Evolutionary conservation across 2,797 vertebrate genomes (phyloP), one percentile per base, ranked within the genome.

Genomic region (Hozukius guyotensis): DNA sequence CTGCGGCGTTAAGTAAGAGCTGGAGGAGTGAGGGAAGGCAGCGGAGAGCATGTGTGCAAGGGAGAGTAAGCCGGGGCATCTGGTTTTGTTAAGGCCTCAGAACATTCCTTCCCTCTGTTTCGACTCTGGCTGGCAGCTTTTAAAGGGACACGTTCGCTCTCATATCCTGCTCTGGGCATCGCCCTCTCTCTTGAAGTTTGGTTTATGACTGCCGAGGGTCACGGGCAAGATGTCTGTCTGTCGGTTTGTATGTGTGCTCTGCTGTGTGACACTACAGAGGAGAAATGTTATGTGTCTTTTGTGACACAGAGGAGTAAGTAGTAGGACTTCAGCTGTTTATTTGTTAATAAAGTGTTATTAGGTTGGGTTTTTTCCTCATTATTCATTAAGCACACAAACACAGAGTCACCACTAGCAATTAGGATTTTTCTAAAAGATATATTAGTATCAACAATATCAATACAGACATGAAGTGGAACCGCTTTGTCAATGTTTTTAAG

Each of bases 51-150:
- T 87, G 87, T 92, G 92, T 84, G 87, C 73, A 38, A 81, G 60
- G 63, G 76, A 80, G 85, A 86, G 83, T 83, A 86, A 90, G 87
- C 80, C 29, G 64, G 76, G 88, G 93, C 94, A 96, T 95, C 95
- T 96, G 95, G 94, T 94, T 96, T 92, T 94, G 92, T 92, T 96
- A 95, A 94, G 89, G 85, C 87, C 81, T 69, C 63, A 89, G 93
- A 95, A 95, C 94, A 94, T 96, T 95, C 92, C 90, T 93, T 94
- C 88, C 89, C 93, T 93, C 86, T 88, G 91, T 94, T 49, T 93
- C 75, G 71, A 90, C 87, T 91, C 91, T 78, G 91, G 88, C 93
- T 92, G 92, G 91, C 92, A 93, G 90, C 87, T 93, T 94, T 94
- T 91, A 94, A 92, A 93, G 91, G 80, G 88, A 93, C 87, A 86